phyloP scores from a whole-genome alignment of 2,888 invertebrate genomes.

The Philereme vetulata region DNA sequence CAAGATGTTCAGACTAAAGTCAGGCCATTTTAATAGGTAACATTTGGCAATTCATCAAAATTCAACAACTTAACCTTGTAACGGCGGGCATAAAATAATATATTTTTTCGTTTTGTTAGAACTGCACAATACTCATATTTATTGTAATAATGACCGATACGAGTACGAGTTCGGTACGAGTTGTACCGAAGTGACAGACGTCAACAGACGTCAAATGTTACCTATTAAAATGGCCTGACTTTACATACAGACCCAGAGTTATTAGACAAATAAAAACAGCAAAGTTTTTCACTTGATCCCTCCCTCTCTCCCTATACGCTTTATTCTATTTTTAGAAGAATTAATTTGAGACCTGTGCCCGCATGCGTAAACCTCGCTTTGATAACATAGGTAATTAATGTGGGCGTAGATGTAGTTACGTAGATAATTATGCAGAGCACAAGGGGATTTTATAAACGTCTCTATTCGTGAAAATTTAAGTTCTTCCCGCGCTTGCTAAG shows the following conservation, averaged over 20 bases:
- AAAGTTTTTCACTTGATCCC: slow-evolving; percentile 16
- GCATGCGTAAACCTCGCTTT: slow-evolving; percentile 31
- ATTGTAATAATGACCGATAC: too few species aligned
- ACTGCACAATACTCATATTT: too few species aligned
- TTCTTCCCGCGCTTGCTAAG: slow-evolving; percentile 22
- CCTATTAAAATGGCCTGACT: too few species aligned
- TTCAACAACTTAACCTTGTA: too few species aligned
- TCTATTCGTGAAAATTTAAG: slow-evolving; percentile 28
- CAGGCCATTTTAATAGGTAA: too few species aligned
- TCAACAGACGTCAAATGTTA: too few species aligned
- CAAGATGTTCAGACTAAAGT: slow-evolving; percentile 3
- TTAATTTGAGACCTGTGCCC: slow-evolving; percentile 20
- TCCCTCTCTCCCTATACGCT: slow-evolving; percentile 5
- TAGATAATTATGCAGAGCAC: slow-evolving; percentile 34
- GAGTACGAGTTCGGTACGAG: too few species aligned
- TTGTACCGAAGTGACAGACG: too few species aligned
- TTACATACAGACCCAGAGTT: slow-evolving; percentile 3
- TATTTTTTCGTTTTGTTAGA: too few species aligned
- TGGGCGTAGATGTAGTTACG: slow-evolving; percentile 30
- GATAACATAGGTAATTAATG: slow-evolving; percentile 37
- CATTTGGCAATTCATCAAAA: too few species aligned
- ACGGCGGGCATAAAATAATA: too few species aligned
- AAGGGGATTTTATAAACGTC: slow-evolving; percentile 30
- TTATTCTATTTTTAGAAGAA: slow-evolving; percentile 22
- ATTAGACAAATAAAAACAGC: slow-evolving; percentile 13